These are phyloP conservation scores for Coreoperca whiteheadi DNA, from an alignment of 2,113 vertebrate species.

Conservation along the genomic window DNA sequence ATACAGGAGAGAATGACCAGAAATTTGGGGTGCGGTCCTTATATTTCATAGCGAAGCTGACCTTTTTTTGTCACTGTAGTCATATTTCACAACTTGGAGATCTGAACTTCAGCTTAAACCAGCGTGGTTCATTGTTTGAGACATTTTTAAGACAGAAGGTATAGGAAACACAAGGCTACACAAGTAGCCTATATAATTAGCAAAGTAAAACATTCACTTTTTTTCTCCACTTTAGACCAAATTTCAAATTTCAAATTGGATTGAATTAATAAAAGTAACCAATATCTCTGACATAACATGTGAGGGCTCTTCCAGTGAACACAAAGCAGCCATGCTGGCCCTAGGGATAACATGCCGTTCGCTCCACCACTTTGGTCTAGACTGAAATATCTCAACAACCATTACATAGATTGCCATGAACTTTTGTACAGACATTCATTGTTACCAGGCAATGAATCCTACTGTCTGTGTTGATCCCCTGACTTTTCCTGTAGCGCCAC, in stretches of 20 bases:
- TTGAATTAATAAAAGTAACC: background rate
- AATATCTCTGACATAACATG: background rate
- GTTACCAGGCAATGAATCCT: too few species aligned
- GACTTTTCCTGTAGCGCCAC: background rate
- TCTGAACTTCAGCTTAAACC: constrained; percentile 20
- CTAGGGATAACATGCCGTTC: background rate
- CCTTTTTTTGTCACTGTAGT: background rate
- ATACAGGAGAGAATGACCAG: background rate
- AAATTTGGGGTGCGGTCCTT: background rate
- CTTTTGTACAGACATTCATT: too few species aligned
- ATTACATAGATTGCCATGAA: background rate
- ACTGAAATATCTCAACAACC: background rate
- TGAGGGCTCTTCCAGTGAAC: background rate
- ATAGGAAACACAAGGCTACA: too few species aligned
- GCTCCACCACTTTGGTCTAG: background rate
- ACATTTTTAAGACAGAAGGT: background rate
- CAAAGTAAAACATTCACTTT: too few species aligned
- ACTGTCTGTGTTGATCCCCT: background rate
- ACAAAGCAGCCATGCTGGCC: background rate
- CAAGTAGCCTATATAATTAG: too few species aligned
- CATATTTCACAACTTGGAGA: constrained; percentile 13
- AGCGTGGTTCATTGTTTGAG: background rate
- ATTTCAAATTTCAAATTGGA: too few species aligned
- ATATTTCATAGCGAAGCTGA: background rate
- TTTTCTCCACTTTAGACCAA: too few species aligned